Base-by-base conservation (phyloP, 2,888 invertebrate species). In the Torymus tubicola region DNA sequence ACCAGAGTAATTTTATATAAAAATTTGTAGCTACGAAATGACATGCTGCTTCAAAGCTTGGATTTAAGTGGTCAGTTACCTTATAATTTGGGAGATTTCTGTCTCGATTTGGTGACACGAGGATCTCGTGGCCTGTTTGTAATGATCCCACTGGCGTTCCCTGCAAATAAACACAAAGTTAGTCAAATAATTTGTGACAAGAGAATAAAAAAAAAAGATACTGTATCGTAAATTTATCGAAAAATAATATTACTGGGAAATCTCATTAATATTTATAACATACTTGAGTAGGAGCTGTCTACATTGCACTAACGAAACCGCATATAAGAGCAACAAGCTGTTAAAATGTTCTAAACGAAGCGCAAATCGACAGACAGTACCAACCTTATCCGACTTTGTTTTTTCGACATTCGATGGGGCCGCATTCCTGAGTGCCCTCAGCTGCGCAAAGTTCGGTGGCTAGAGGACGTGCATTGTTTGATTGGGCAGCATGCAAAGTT, bases 131-230 rank as follows among this genome's bases (percentile, higher is more conserved):
- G 87, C 96, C 96, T 86, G 97, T 97, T 92, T 96, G 97, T 89
- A 97, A 93, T 71, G 97, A 97, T 89, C 97, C 97, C 89, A 97
- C 96, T 82, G 97, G 97, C 84, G 97, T 97, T 85, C 97, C 97
- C 97, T 97, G 94, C 84, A 93, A 93, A 85, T 83, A 84, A 90
- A 83, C 80, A 74, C 3, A 73, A 73, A 82, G 80, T 61, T 42
- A 14, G 69, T 55, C 24, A 55, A 21, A 12, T 11, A 78, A 75
- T 72, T 50, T 69, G 57, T 69, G 24, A 64, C 55, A 76, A 10
- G 60, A 60, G 31, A n/a, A 61, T 75, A 53, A 21, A 65, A 8
- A 67, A 78, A 73, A 74, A 73, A 57, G 57, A 57, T 70, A 57
- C 52, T 58, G 67, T 31, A 31, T 31, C 24, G 24, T 24, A 24